A percentile compares a stretch with the other conserved stretches of the same genome.
phyloP scores from a whole-genome alignment of 2,888 invertebrate genomes.

The Exephanes ischioxanthus region DNA sequence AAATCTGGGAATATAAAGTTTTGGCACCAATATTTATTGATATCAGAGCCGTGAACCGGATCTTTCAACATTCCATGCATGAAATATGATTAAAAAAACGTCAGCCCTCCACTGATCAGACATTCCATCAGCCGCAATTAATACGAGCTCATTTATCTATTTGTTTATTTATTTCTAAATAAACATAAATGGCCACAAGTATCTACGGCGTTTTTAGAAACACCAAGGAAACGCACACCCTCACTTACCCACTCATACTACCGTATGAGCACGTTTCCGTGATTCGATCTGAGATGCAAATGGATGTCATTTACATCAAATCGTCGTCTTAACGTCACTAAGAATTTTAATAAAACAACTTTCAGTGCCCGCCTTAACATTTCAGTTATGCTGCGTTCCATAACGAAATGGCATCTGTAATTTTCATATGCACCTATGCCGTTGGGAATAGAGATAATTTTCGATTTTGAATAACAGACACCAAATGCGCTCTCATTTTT shows the following conservation, averaged over 20 bases:
- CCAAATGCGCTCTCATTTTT: background rate
- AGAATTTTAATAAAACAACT: background rate
- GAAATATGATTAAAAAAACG: too few relatives aligned
- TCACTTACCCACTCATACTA: conserved; percentile 6
- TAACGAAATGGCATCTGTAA: background rate
- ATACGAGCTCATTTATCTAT: background rate
- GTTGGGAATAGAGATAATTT: background rate
- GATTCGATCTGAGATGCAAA: too few relatives aligned
- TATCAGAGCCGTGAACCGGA: too few relatives aligned
- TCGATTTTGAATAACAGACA: too few relatives aligned
- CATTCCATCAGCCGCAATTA: background rate
- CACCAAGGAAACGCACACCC: conserved; percentile 10
- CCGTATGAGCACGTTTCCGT: too few relatives aligned
- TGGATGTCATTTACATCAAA: too few relatives aligned
- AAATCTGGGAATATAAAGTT: too few relatives aligned
- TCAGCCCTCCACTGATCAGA: accelerated
- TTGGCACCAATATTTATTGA: too few relatives aligned
- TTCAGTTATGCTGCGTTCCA: too few relatives aligned
- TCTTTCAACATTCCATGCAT: too few relatives aligned
- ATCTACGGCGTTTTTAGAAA: background rate
- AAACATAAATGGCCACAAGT: background rate
- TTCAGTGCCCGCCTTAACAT: background rate
- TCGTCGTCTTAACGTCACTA: background rate
- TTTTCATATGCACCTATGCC: background rate
- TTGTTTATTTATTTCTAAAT: background rate